Percentiles rank a stretch among this genome's conserved stretches.
Conservation (phyloP, 2,888 invertebrate species). For the Imbricaverruca yamaguchii region DNA sequence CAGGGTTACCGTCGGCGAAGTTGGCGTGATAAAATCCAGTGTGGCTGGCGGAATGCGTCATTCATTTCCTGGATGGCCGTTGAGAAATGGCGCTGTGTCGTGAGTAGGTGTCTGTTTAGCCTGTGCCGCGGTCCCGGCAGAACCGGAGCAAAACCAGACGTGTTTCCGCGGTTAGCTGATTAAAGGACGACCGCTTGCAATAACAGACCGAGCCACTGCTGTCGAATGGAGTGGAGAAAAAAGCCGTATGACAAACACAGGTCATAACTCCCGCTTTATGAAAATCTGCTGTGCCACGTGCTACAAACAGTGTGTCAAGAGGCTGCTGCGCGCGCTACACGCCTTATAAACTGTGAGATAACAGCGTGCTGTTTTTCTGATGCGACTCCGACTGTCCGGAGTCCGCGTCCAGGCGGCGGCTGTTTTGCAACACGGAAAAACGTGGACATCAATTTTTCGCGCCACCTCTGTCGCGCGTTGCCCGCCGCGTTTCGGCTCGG, state of each 20-base stretch:
- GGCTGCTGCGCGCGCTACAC: not conserved
- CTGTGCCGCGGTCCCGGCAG: not conserved
- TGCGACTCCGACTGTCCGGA: not conserved
- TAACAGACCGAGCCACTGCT: not conserved
- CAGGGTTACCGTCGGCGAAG: not conserved
- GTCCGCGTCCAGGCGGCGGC: not conserved
- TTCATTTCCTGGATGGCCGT: slow-evolving; percentile 6
- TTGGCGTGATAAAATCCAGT: not conserved
- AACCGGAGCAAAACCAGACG: not conserved
- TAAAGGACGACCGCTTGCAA: slow-evolving; percentile 1
- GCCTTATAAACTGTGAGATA: slow-evolving; percentile 19
- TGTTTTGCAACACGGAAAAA: not conserved
- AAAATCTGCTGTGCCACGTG: slow-evolving; percentile 19
- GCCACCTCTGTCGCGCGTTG: no score
- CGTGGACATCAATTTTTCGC: no score
- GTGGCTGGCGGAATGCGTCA: not conserved
- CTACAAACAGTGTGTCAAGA: slow-evolving; percentile 8
- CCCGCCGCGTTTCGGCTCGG: no score
- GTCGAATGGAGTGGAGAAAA: not conserved
- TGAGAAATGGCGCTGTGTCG: not conserved
- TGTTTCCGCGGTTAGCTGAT: not conserved
- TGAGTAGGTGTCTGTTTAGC: slow-evolving; percentile 5
- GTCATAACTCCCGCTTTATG: slow-evolving; percentile 21
- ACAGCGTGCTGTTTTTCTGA: slow-evolving; percentile 12
- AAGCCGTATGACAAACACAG: slow-evolving; percentile 18